Base-by-base conservation (phyloP, 2,113 vertebrate genomes). In the Clarias magur region DNA sequence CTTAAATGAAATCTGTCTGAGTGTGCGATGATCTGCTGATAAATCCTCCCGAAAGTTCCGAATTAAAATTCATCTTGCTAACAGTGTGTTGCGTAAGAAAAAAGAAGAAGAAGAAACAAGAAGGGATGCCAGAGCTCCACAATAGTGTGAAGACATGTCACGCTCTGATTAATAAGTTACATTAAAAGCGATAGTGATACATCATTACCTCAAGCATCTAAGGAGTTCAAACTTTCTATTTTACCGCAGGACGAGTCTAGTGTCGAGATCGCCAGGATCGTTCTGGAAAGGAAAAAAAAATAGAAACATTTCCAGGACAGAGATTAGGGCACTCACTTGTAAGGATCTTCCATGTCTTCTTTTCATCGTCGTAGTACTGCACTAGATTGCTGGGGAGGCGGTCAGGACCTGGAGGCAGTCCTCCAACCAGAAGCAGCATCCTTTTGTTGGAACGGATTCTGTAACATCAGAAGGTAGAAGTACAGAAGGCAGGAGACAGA, bases 311-410 rank as follows among this genome's bases (percentile, higher is more conserved):
- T 63, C 42, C 15, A 76, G 73, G 75, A 79, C 9, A 15, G 80
- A 82, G 56, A 75, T 83, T 48, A 38, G 75, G 16, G 80, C 12
- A 97, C 98, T 97, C 96, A 99, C 98, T 98, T 94, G 98, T 99
- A 93, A 99, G 97, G 93, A 99, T 99, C 96, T 99, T 99, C 98
- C 98, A 99, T 0, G 98, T 99, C 95, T 99, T 99, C 96, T 99
- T 99, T 93, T 99, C 98, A 82, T 99, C 98, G 65, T 99, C 98
- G 30, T 99, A 99, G 95, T 99, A 99, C 93, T 99, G 98, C 94
- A 99, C 98, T 95, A 99, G 95, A 95, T 99, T 99, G 95, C 98
- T 99, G 91, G 98, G 98, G 88, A 99, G 97, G 88, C 98, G 97
- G 95, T 99, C 98, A 21, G 98, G 98, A 95, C 98, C 98, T 21